A percentile compares a stretch with the other conserved stretches of the same genome.
Evolutionary conservation across 1,140 invertebrate species (phyloP).

Genomic region (Conus ventricosus): DNA sequence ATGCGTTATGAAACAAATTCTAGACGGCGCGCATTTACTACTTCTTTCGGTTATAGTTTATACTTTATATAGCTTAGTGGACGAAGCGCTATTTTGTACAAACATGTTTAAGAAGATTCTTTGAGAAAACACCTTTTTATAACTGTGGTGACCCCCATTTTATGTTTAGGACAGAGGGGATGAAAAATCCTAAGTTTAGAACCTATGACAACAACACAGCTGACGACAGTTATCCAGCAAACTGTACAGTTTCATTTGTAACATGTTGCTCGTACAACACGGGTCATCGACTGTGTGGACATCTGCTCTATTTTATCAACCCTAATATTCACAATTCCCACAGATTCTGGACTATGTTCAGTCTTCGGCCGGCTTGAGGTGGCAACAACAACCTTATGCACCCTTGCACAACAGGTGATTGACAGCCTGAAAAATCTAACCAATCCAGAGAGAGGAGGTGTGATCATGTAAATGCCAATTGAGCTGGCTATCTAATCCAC

Average conservation of each 20-base stretch:
- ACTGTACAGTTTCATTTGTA: not conserved
- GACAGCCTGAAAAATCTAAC: conserved; percentile 43
- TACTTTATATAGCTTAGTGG: too few species aligned
- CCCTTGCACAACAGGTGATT: conserved; percentile 40
- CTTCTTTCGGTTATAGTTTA: too few species aligned
- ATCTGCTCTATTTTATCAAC: not conserved
- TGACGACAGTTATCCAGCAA: not conserved
- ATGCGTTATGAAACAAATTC: not conserved
- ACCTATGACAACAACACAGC: conserved; percentile 20
- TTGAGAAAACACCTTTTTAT: too few species aligned
- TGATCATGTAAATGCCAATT: conserved; percentile 49
- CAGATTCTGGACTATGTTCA: not conserved
- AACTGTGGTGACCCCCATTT: too few species aligned
- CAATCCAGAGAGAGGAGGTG: conserved; percentile 50
- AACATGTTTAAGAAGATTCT: too few species aligned
- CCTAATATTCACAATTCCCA: not conserved
- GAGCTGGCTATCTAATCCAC: conserved; percentile 44
- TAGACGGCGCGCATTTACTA: not conserved
- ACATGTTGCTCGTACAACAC: not conserved
- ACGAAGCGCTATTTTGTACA: too few species aligned
- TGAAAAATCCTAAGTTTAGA: conserved; percentile 16
- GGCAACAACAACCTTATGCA: conserved; percentile 31
- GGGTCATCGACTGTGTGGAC: not conserved
- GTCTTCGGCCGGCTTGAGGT: not conserved
- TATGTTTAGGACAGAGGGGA: not conserved